Conservation (phyloP, 2,888 invertebrate genomes). For the Myopa tessellatipennis region DNA sequence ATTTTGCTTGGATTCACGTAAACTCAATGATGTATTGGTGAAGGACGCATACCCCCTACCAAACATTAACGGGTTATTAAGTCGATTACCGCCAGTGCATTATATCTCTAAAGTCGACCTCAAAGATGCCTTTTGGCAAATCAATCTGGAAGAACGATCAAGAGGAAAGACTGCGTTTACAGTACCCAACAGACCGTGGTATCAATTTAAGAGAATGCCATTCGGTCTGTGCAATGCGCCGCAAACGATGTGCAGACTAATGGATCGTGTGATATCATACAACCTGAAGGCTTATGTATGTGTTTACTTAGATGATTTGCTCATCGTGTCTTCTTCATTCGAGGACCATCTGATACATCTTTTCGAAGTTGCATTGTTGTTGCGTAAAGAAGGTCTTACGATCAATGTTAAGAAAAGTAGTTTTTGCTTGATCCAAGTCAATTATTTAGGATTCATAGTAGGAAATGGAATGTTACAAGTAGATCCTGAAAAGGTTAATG, state of each 20-base stretch:
- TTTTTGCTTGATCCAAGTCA: neutral
- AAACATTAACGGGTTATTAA: neutral
- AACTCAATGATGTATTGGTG: too few species aligned
- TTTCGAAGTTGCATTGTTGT: conserved; percentile 11
- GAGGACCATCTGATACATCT: conserved; percentile 10
- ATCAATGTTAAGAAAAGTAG: conserved; percentile 1
- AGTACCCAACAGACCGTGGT: neutral
- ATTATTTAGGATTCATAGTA: conserved; percentile 20
- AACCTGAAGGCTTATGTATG: conserved; percentile 1
- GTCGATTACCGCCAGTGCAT: neutral
- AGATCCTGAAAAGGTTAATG: conserved; percentile 30
- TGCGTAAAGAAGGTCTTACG: conserved; percentile 14
- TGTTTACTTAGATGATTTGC: conserved; percentile 31
- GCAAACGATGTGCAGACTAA: too few species aligned
- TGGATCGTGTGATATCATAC: too few species aligned
- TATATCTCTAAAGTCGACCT: neutral
- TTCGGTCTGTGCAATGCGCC: too few species aligned
- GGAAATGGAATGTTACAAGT: conserved; percentile 19
- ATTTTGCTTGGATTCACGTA: too few species aligned
- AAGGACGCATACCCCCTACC: too few species aligned
- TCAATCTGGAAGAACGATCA: neutral
- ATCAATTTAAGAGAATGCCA: too few species aligned
- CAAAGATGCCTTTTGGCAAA: conserved; percentile 11
- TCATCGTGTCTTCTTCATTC: conserved; percentile 2
- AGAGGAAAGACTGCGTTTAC: neutral